Evolutionary conservation across 2,797 vertebrate species (phyloP), one percentile per base, ranked within the genome.

Genomic region (Salarias fasciatus): DNA sequence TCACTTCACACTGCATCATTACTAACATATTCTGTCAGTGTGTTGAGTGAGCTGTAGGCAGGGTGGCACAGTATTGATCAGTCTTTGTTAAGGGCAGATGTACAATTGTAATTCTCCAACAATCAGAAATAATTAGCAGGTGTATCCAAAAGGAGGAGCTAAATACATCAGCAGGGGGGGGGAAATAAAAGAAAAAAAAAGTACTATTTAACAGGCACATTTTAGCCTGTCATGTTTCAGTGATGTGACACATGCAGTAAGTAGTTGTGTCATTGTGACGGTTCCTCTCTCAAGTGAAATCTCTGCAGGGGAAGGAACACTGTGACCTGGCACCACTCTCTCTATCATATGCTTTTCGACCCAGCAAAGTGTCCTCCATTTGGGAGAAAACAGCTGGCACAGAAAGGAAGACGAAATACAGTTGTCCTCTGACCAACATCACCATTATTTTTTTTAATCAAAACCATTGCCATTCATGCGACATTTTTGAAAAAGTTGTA

Each of bases 1-100:
- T 87, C 84, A 79, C 83, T 76, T 89, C 84, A 79, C 59, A 47
- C 77, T 59, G 70, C 83, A 77, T 87, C 75, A 83, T 84, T 72
- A 75, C 82, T 85, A 85, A 89, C 72, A 31, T 51, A 86, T 46
- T 66, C 55, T 86, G 86, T 80, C 84, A 86, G 82, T 61, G 85
- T 83, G 88, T 75, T 81, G 80, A 80, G 61, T 49, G 74, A 82
- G 82, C 88, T 88, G 77, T 69, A 54, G 86, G 83, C 86, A 61
- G 65, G 53, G 64, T 65, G 64, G 58, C 42, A 65, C 52, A 82
- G 72, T 78, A 84, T 61, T 59, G 69, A 84, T 84, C 74, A 72
- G 64, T 46, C 55, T 75, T 75, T 74, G 53, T 77, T 65, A 11
- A 18, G 43, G 55, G 42, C 69, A 12, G 48, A 62, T 46, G 73